phyloP scores from a whole-genome alignment of 2,113 vertebrate species.

The Cheirogaleus medius region DNA sequence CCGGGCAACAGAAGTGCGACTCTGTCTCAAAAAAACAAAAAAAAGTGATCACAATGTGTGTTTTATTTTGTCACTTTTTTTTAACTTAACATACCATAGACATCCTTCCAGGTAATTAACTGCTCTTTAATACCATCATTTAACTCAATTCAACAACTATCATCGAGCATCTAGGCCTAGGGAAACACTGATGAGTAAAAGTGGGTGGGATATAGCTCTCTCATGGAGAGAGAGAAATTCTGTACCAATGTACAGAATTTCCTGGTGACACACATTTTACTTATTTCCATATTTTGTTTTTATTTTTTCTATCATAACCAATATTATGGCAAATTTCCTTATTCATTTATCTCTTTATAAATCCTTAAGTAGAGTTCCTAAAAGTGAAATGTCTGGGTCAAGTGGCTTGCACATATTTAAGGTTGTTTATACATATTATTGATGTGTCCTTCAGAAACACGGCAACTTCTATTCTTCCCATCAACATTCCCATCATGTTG shows the following conservation, averaged over 20 bases:
- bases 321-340: not conserved
- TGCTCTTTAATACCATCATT: not conserved
- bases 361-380: not conserved
- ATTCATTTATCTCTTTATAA: not conserved
- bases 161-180: not conserved
- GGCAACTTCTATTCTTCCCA: not conserved
- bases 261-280: not conserved
- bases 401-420: not conserved
- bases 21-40: too few species aligned
- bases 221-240: too few species aligned
- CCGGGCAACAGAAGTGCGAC: too few species aligned
- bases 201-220: not conserved
- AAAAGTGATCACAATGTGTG: not conserved
- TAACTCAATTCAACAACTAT: not conserved
- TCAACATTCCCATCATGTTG: too few species aligned
- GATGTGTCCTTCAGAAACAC: not conserved
- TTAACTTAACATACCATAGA: not conserved
- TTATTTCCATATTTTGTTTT: conserved; percentile 6
- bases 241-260: not conserved
- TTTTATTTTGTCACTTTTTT: not conserved
- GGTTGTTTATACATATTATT: not conserved
- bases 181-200: not conserved
- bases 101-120: not conserved
- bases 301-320: not conserved
- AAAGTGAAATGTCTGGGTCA: not conserved